Conservation (phyloP, 2,113 vertebrate genomes). For the Cyprinus carpio region DNA sequence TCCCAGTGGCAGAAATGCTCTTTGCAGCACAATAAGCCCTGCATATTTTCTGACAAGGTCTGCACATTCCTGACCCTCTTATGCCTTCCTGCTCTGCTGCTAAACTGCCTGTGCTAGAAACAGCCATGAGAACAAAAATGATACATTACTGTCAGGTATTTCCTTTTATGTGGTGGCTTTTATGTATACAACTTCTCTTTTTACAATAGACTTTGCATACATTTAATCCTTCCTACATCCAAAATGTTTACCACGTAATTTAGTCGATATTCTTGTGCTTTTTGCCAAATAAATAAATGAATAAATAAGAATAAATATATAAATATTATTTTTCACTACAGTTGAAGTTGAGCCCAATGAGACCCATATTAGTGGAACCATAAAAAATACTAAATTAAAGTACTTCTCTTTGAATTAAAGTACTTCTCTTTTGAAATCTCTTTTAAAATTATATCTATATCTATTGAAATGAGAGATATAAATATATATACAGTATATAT, state of each 20-base stretch:
- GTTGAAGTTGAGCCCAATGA: no score
- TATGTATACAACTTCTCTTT: no score
- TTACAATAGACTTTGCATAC: no score
- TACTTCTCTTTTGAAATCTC: no score
- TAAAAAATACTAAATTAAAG: not conserved
- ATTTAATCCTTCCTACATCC: not conserved
- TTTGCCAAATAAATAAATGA: no score
- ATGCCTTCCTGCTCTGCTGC: conserved; percentile 6
- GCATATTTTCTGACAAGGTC: conserved; percentile 43
- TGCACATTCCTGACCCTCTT: conserved; percentile 52
- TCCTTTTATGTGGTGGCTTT: not conserved
- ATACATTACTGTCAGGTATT: not conserved
- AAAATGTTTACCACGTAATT: not conserved
- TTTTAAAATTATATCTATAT: no score
- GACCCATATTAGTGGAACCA: no score
- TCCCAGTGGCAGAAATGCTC: conserved; percentile 41
- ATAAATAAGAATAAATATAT: no score
- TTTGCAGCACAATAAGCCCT: conserved; percentile 39
- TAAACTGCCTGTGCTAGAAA: conserved; percentile 1
- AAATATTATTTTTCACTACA: no score
- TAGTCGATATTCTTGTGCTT: no score
- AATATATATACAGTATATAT: no score
- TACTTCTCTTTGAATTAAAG: not conserved
- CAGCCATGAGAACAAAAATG: not conserved
- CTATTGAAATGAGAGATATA: no score